Percentiles rank a stretch among this genome's conserved stretches.
Evolutionary conservation across 1,140 invertebrate genomes (phyloP).

Genomic region (Hycleus cichorii): DNA sequence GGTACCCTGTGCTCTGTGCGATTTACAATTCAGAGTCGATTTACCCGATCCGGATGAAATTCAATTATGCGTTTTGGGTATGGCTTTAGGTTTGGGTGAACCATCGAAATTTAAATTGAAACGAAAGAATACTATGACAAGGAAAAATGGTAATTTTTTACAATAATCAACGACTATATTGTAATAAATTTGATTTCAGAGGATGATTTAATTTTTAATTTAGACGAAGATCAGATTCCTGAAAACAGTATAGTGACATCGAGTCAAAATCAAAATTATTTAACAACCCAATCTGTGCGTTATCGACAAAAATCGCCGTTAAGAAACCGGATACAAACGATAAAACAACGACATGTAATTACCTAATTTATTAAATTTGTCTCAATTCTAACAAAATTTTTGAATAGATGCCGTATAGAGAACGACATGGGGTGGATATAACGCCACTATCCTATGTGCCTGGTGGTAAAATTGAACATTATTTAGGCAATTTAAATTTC

Average conservation of each 20-base stretch:
- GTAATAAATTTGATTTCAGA: slow-evolving; percentile 28
- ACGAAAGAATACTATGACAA: slow-evolving; percentile 7
- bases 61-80: slow-evolving; percentile 69
- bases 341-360: slow-evolving; percentile 37
- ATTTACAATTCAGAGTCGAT: slow-evolving; percentile 70
- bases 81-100: slow-evolving; percentile 64
- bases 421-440: slow-evolving; percentile 73
- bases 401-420: slow-evolving; percentile 50
- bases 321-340: slow-evolving; percentile 22
- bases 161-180: neutral
- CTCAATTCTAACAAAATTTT: slow-evolving; percentile 15
- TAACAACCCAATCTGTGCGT: slow-evolving; percentile 24
- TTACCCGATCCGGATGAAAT: slow-evolving; percentile 85
- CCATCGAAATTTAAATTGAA: slow-evolving; percentile 38
- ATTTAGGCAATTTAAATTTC: slow-evolving; percentile 89
- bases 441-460: slow-evolving; percentile 77
- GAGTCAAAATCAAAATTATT: slow-evolving; percentile 9
- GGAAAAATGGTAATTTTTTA: slow-evolving; percentile 3
- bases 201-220: slow-evolving; percentile 59
- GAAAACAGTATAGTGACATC: slow-evolving; percentile 23
- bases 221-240: slow-evolving; percentile 58
- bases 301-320: slow-evolving; percentile 32
- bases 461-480: slow-evolving; percentile 71
- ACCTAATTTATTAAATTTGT: neutral
- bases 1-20: slow-evolving; percentile 74